Base-by-base conservation (phyloP, 2,888 invertebrate genomes). In the Lordiphosa fenestrarum region DNA sequence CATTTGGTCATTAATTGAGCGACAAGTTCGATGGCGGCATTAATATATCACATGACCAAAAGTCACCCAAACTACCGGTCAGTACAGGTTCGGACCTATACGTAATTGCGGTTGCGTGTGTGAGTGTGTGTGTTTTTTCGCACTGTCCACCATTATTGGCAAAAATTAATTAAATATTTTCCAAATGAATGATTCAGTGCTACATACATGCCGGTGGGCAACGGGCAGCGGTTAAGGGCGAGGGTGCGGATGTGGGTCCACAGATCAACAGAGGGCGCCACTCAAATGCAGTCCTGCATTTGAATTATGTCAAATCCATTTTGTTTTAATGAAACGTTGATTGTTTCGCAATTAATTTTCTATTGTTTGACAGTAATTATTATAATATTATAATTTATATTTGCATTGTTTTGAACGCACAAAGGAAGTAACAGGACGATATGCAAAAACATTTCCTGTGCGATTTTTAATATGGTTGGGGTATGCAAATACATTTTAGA, bases 291-390 rank as follows among this genome's bases (percentile, higher is more conserved):
- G 73, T 76, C 66, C 88, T 88, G 87, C 85, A 86, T 86, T 87
- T 88, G 88, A 87, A 84, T 87, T 88, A 86, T 88, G 88, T 86
- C 88, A 87, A 86, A 85, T 85, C 82, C 86, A 85, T 84, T 86
- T 86, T 84, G 76, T 84, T 84, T 85, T 86, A 85, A 84, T 86
- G 85, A 84, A 84, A 85, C 74, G 76, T 78, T 83, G 84, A 83
- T 81, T 75, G 83, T 81, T 74, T 72, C 76, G 81, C 71, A 74
- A 76, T 78, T 86, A 73, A 81, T 78, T 74, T 81, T 76, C 78
- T 76, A 71, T 86, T 86, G 83, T 85, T 71, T 76, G 80, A 80
- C 74, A 82, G 80, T 80, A 84, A 83, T 84, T 84, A 84, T 86
- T 82, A 71, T 76, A 78, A 73, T 80, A 69, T 66, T 77, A 84